Conservation (phyloP, 2,113 vertebrate species). For the Boulengeromyrus knoepffleri region DNA sequence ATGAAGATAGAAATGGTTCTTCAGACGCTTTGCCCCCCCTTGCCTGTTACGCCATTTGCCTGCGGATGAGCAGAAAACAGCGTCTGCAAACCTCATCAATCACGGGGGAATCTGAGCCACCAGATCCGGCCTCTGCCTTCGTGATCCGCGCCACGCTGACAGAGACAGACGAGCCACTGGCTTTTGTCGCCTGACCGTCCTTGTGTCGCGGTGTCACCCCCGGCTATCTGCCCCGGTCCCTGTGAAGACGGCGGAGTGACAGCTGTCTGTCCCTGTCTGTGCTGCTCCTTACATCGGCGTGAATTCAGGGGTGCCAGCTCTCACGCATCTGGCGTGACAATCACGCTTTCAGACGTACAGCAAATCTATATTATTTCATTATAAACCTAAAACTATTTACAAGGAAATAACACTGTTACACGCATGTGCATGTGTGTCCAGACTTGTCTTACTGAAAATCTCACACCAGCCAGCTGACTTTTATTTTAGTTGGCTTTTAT, state of each 20-base stretch:
- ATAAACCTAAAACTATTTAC: neutral
- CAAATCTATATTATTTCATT: neutral
- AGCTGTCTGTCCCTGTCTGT: neutral
- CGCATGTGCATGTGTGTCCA: neutral
- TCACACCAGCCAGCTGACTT: neutral
- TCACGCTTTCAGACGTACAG: neutral
- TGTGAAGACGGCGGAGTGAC: neutral
- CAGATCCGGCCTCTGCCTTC: neutral
- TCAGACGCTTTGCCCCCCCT: neutral
- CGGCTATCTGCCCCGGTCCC: neutral
- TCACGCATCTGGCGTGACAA: neutral
- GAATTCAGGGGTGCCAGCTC: neutral
- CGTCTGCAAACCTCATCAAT: constrained; percentile 12
- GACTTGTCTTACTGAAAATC: neutral
- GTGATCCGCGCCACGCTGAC: neutral
- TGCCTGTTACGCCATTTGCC: neutral
- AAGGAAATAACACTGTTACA: neutral
- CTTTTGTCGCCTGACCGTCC: neutral
- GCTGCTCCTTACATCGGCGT: too few relatives aligned
- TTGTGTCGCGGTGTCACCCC: neutral
- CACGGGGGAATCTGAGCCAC: neutral
- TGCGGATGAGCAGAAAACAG: neutral
- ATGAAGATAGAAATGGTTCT: neutral
- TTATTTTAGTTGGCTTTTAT: neutral
- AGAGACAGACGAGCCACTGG: constrained; percentile 4